A percentile compares a stretch with the other conserved stretches of the same genome.
phyloP scores from a whole-genome alignment of 1,140 invertebrate genomes.

The Drosophila pruinosa region DNA sequence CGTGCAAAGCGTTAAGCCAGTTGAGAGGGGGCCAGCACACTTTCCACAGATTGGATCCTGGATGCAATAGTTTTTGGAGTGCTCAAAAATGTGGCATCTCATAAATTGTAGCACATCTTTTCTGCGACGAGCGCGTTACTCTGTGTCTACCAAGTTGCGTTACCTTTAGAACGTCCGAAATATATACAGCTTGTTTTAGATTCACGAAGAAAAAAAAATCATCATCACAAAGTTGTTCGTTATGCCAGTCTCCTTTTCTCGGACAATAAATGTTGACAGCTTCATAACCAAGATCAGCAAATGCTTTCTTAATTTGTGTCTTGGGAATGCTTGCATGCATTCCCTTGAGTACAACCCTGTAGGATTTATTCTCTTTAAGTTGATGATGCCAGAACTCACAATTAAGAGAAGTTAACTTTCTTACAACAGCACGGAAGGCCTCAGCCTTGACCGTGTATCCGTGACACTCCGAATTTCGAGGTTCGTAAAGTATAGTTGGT shows the following conservation, averaged over 20 bases:
- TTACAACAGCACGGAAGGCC: conserved; percentile 12
- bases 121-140: conserved; percentile 11
- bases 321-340: conserved; percentile 14
- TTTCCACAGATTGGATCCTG: conserved; percentile 21
- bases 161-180: conserved; percentile 1
- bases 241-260: conserved; percentile 9
- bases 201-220: not conserved
- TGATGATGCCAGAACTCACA: conserved; percentile 25
- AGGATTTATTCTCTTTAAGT: conserved; percentile 19
- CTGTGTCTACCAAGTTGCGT: conserved; percentile 15
- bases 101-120: conserved; percentile 23
- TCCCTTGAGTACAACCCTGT: conserved; percentile 8
- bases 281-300: conserved; percentile 1
- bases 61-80: conserved; percentile 30
- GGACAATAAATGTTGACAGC: conserved; percentile 19
- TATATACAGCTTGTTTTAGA: not conserved
- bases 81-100: conserved; percentile 30
- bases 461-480: conserved; percentile 15
- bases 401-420: not conserved
- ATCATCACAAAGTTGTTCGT: not conserved
- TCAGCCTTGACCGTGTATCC: conserved; percentile 21
- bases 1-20: conserved; percentile 1
- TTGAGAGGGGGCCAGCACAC: conserved; percentile 11
- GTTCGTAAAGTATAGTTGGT: too few species aligned
- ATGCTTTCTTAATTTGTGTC: too few species aligned